phyloP scores from a whole-genome alignment of 35 echinoderm and acorn worm genomes.

The Diadema setosum region DNA sequence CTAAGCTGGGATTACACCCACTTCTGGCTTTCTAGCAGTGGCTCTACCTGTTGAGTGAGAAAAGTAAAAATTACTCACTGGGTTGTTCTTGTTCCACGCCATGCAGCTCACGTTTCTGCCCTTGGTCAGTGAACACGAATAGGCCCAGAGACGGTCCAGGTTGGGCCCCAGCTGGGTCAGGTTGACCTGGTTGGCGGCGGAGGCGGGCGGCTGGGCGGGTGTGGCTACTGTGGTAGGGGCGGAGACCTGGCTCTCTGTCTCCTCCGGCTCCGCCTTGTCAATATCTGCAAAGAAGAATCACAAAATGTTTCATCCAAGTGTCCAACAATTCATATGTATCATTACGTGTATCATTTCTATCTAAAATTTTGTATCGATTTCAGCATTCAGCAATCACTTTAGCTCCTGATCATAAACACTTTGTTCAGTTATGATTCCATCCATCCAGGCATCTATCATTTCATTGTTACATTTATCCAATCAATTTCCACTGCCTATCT shows the following conservation, averaged over 20 bases:
- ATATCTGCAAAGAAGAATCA: constrained; percentile 41
- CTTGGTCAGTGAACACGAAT: constrained; percentile 82
- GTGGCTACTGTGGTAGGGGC: background rate
- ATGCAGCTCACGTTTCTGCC: constrained; percentile 92
- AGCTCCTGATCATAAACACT: too few species aligned
- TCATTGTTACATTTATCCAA: too few species aligned
- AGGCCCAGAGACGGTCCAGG: constrained; percentile 93
- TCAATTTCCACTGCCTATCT: too few species aligned
- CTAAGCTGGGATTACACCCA: too few species aligned
- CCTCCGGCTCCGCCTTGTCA: constrained; percentile 40
- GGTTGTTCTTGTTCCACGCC: constrained; percentile 85
- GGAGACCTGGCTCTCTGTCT: background rate
- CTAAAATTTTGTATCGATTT: too few species aligned
- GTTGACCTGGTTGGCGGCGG: constrained; percentile 26
- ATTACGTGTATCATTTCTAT: background rate
- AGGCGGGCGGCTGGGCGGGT: background rate
- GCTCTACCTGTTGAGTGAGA: background rate
- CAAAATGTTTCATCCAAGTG: background rate
- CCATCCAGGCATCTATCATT: too few species aligned
- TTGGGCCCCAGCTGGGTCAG: constrained; percentile 89
- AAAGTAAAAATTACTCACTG: constrained; percentile 56
- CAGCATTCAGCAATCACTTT: too few species aligned
- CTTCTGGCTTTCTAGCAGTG: background rate
- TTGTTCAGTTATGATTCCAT: too few species aligned
- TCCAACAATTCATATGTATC: background rate